Percentiles rank a stretch among this genome's conserved stretches.
phyloP scores from a whole-genome alignment of 1,140 invertebrate species.

The Magallana gigas region DNA sequence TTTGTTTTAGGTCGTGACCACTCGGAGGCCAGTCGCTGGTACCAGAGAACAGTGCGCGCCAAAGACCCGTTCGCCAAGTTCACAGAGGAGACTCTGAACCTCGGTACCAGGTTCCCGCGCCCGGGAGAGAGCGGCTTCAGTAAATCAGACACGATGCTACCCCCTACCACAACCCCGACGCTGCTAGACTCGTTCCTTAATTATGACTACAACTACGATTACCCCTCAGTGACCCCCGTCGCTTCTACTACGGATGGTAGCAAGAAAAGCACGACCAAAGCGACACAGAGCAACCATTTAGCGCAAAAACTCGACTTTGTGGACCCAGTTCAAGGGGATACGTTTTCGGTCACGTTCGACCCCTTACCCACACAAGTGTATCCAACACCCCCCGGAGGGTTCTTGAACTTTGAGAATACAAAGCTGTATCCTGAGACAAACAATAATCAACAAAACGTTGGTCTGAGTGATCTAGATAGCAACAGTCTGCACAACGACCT shows the following conservation, averaged over 20 bases:
- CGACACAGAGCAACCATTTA: not conserved
- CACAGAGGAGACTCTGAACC: not conserved
- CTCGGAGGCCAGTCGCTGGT: not conserved
- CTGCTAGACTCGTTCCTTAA: slow-evolving; percentile 6
- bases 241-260: not conserved
- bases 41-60: not conserved
- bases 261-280: not conserved
- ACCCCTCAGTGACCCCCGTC: not conserved
- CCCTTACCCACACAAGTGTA: not conserved
- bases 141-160: not conserved
- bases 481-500: slow-evolving; percentile 13
- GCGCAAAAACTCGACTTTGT: not conserved
- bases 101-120: not conserved
- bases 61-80: slow-evolving; percentile 3
- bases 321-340: not conserved
- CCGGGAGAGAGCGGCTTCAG: slow-evolving; percentile 7
- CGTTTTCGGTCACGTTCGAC: slow-evolving; percentile 3
- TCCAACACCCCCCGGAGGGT: not conserved
- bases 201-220: slow-evolving; percentile 8
- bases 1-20: not conserved
- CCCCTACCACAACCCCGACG: not conserved
- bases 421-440: not conserved
- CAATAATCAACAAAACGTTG: not conserved
- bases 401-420: not conserved
- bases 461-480: not conserved